phyloP scores from a whole-genome alignment of 2,888 invertebrate species.

The Thereva nobilitata region DNA sequence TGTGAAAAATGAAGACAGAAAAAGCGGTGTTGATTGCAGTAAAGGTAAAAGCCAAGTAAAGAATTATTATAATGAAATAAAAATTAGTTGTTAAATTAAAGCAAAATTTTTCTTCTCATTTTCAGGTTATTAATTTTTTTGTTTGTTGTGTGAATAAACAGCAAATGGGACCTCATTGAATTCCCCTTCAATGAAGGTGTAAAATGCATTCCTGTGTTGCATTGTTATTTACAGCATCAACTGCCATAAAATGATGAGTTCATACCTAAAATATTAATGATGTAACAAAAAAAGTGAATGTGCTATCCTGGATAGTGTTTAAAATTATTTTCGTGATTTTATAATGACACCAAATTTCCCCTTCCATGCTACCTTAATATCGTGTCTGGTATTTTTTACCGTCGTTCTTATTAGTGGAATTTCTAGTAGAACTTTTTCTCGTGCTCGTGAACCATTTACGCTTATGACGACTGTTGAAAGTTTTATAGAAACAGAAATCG shows the following conservation, averaged over 20 bases:
- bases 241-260: constrained; percentile 1
- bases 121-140: too few relatives aligned
- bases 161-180: background rate
- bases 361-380: constrained; percentile 35
- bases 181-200: background rate
- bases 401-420: constrained; percentile 21
- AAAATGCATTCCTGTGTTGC: background rate
- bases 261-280: constrained; percentile 9
- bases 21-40: too few relatives aligned
- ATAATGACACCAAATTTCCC: constrained; percentile 42
- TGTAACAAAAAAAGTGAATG: constrained; percentile 32
- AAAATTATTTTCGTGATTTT: constrained; percentile 22
- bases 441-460: background rate
- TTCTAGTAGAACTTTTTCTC: constrained; percentile 15
- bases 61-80: too few relatives aligned
- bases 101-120: too few relatives aligned
- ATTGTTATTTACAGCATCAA: background rate
- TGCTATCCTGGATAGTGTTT: constrained; percentile 30
- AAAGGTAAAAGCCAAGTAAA: too few relatives aligned
- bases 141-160: background rate
- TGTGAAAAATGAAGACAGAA: too few relatives aligned
- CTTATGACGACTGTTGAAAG: constrained; percentile 19
- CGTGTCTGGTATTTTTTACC: constrained; percentile 36
- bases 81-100: too few relatives aligned
- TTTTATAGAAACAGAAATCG: constrained; percentile 5